A percentile compares a stretch with the other conserved stretches of the same genome.
Conservation (phyloP, 1,140 invertebrate genomes). For the Parapsyche elsis region DNA sequence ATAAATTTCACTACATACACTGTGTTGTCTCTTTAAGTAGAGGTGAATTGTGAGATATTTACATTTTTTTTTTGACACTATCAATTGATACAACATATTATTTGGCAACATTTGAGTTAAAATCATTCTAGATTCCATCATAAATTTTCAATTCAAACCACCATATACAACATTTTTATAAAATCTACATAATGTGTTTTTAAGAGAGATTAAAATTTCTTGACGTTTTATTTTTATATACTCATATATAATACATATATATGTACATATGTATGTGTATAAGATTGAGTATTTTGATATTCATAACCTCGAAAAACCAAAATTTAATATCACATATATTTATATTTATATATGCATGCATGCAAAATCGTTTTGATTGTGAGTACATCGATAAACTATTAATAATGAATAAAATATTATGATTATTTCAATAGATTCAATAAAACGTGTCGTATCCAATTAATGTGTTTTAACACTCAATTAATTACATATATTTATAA, state of each 20-base stretch:
- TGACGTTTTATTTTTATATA: conserved; percentile 2
- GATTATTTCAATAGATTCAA: no score
- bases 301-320: conserved; percentile 7
- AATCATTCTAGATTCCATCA: conserved; percentile 12
- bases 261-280: not conserved
- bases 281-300: conserved; percentile 1
- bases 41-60: conserved; percentile 11
- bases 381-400: no score
- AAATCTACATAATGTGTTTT: not conserved
- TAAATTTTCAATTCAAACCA: conserved; percentile 15
- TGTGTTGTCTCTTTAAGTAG: conserved; percentile 9
- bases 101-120: conserved; percentile 17
- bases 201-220: not conserved
- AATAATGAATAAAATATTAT: no score
- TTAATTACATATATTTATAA: no score
- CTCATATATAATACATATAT: conserved; percentile 13
- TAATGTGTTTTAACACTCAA: no score
- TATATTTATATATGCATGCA: not conserved
- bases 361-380: not conserved
- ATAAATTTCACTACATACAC: conserved; percentile 15
- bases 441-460: no score
- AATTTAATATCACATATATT: conserved; percentile 26
- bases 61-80: conserved; percentile 14
- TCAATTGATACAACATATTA: conserved; percentile 26
- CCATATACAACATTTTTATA: conserved; percentile 13